Conservation (phyloP, 2,888 invertebrate species). For the Minunthozetes semirufus region DNA sequence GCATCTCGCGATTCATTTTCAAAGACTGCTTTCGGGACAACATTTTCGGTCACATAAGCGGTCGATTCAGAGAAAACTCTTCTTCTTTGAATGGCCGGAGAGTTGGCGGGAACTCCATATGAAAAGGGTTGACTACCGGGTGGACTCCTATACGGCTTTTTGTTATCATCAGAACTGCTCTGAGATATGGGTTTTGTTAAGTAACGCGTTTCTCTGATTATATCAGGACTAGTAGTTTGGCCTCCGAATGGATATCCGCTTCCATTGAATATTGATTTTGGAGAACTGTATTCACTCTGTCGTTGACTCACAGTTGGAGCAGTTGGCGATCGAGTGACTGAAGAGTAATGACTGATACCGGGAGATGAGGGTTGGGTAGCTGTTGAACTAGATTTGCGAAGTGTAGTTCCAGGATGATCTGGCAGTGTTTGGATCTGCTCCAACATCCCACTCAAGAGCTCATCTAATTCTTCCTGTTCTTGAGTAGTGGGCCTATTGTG, state of each 20-base stretch:
- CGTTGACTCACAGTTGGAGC: conserved; percentile 3
- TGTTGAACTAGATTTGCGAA: conserved; percentile 26
- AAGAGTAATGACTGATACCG: neutral
- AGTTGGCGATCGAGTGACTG: neutral
- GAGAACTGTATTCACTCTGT: conserved; percentile 11
- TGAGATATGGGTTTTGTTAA: conserved; percentile 33
- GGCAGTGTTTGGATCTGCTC: conserved; percentile 77
- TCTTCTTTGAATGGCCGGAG: conserved; percentile 40
- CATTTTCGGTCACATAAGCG: conserved; percentile 33
- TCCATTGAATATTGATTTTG: conserved; percentile 5
- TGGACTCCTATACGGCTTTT: conserved; percentile 74
- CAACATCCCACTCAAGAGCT: conserved; percentile 75
- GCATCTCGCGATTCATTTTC: conserved; percentile 9
- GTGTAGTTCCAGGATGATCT: conserved; percentile 46
- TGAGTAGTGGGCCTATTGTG: conserved; percentile 44
- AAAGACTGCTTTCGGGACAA: conserved; percentile 3
- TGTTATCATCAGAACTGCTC: conserved; percentile 37
- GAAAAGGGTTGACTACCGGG: conserved; percentile 81
- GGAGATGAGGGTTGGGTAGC: neutral
- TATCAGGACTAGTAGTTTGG: conserved; percentile 23
- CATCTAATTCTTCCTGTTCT: conserved; percentile 61
- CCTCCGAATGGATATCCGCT: neutral
- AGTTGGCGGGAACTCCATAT: conserved; percentile 59
- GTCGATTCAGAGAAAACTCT: conserved; percentile 39
- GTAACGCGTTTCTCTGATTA: conserved; percentile 25